Evolutionary conservation across 2,797 vertebrate species (phyloP).

Genomic region (Taenioides sp.): DNA sequence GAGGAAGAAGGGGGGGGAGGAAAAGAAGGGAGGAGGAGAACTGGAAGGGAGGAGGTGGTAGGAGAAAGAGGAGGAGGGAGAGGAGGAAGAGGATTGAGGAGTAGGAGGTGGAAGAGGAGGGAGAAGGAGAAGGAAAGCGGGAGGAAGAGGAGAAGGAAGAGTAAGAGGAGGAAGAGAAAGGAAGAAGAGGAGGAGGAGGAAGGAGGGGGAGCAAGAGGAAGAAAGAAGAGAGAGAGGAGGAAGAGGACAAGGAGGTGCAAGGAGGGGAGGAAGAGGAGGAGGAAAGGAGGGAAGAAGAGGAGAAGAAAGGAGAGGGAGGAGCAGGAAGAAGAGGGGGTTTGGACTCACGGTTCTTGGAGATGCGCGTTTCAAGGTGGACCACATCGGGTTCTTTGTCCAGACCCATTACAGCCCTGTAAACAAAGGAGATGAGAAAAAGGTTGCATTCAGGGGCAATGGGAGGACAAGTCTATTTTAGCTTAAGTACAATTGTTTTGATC

Average conservation of each 20-base stretch:
- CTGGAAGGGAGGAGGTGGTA: too few relatives aligned
- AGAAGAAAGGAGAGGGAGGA: slow-evolving; percentile 9
- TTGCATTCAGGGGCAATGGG: neutral
- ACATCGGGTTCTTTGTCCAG: slow-evolving; percentile 94
- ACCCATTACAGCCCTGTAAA: slow-evolving; percentile 87
- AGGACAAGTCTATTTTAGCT: neutral
- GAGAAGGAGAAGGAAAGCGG: too few relatives aligned
- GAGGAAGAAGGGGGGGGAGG: neutral
- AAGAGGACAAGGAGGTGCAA: too few relatives aligned
- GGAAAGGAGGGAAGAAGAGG: slow-evolving; percentile 13
- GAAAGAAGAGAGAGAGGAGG: too few relatives aligned
- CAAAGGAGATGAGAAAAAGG: slow-evolving; percentile 24
- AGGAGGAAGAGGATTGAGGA: slow-evolving; percentile 10
- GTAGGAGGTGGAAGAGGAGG: slow-evolving; percentile 13
- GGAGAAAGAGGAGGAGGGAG: too few relatives aligned
- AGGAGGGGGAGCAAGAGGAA: too few relatives aligned
- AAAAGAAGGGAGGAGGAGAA: neutral
- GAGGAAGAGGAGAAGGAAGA: too few relatives aligned
- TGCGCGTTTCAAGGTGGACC: slow-evolving; percentile 92
- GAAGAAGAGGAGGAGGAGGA: too few relatives aligned
- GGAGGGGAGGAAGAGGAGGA: neutral
- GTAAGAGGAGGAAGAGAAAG: too few relatives aligned
- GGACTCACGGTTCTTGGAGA: slow-evolving; percentile 89
- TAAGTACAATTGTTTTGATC: neutral
- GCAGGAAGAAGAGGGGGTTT: slow-evolving; percentile 13